A percentile compares a stretch with the other conserved stretches of the same genome.
Evolutionary conservation across 2,888 invertebrate genomes (phyloP).

Genomic region (Xylota segnis): DNA sequence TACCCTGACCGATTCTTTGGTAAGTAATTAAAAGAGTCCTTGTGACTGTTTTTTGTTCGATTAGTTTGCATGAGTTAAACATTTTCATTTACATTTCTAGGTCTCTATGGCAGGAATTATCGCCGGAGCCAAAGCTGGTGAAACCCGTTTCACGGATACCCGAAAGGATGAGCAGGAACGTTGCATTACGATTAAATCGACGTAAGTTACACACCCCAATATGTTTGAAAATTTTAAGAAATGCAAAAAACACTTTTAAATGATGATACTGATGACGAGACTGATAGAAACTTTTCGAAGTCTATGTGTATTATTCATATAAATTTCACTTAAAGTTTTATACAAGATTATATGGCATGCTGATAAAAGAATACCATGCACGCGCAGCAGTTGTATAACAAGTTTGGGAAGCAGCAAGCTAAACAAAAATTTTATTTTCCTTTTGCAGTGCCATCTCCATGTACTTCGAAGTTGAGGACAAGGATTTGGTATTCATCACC

Average conservation of each 20-base stretch:
- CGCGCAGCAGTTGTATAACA: not conserved
- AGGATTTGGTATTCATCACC: conserved; percentile 97
- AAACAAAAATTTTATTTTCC: conserved; percentile 7
- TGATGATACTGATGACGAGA: conserved; percentile 79
- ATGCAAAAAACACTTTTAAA: conserved; percentile 27
- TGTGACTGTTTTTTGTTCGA: too few relatives aligned
- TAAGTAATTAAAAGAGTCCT: conserved; percentile 83
- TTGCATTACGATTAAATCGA: conserved; percentile 99
- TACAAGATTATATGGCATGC: conserved; percentile 66
- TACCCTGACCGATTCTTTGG: conserved; percentile 99
- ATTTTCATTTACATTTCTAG: conserved; percentile 65
- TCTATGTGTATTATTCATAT: conserved; percentile 73
- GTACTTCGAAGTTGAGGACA: conserved; percentile 98
- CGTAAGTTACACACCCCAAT: conserved; percentile 88
- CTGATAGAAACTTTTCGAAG: conserved; percentile 68
- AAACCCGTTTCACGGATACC: conserved; percentile 99
- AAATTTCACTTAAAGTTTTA: conserved; percentile 40
- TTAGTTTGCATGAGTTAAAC: not conserved
- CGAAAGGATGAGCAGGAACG: conserved; percentile 99
- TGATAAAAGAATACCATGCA: conserved; percentile 46
- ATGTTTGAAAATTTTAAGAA: conserved; percentile 23
- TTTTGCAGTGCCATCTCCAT: conserved; percentile 96
- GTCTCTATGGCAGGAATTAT: conserved; percentile 99
- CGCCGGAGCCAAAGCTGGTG: conserved; percentile 99
- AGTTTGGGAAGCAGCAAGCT: not conserved